Percentiles rank a stretch among this genome's conserved stretches.
These are phyloP conservation scores for Ischnus inquisitorius DNA, from an alignment of 2,888 invertebrate genomes.

Conservation along the genomic window DNA sequence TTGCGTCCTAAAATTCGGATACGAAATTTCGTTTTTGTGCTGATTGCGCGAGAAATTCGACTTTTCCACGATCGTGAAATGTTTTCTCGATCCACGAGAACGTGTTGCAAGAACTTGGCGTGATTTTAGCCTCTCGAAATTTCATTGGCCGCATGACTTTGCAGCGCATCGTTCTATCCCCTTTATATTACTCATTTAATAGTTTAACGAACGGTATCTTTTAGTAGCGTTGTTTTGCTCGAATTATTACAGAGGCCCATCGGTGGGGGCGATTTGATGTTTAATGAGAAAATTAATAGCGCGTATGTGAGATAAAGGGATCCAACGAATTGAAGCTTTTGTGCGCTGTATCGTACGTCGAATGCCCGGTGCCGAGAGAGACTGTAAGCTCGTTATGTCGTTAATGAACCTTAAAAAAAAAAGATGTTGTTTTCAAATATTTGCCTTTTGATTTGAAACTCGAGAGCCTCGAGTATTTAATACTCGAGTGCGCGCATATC, in stretches of 20 bases:
- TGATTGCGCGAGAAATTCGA: no score
- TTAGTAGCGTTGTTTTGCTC: not conserved
- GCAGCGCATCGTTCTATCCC: no score
- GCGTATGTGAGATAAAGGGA: not conserved
- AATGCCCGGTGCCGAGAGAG: not conserved
- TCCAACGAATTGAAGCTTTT: not conserved
- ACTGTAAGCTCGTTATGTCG: not conserved
- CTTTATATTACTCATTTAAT: no score
- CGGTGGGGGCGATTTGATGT: not conserved
- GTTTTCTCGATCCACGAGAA: no score
- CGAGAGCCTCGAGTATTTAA: not conserved
- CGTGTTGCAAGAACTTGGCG: no score
- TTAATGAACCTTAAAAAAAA: slow-evolving; percentile 4
- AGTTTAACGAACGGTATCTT: not conserved
- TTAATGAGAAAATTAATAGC: not conserved
- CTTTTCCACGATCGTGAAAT: no score
- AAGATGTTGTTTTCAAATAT: not conserved
- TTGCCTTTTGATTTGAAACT: not conserved
- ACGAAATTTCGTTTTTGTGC: no score
- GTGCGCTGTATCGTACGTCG: not conserved
- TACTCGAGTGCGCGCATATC: not conserved
- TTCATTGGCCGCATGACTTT: no score
- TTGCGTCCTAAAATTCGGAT: no score
- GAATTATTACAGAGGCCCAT: not conserved
- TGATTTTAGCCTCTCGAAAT: no score